Evolutionary conservation across 2,113 vertebrate genomes (phyloP).

Genomic region (Stomatorhinus ivindoensis): DNA sequence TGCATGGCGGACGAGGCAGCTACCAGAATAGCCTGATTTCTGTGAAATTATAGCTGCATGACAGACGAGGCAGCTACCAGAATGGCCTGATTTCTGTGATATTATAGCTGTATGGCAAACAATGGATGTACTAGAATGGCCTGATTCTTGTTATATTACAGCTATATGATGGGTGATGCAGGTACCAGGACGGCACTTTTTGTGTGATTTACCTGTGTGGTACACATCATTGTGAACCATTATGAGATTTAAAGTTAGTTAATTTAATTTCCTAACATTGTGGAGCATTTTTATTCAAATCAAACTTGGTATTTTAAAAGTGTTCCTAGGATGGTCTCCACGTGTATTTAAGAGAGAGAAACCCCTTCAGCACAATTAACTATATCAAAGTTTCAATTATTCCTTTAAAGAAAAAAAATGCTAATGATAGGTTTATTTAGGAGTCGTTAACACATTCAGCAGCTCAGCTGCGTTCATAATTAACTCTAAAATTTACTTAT

Average conservation of each 20-base stretch:
- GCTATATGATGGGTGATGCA: not conserved
- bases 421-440: conserved; percentile 51
- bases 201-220: not conserved
- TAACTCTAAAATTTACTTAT: conserved; percentile 23
- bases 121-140: not conserved
- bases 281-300: not conserved
- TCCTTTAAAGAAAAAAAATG: conserved; percentile 49
- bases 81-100: not conserved
- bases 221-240: not conserved
- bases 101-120: not conserved
- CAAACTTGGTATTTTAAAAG: conserved; percentile 9
- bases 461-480: conserved; percentile 35
- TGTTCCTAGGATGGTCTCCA: conserved; percentile 24
- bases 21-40: not conserved
- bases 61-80: not conserved
- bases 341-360: conserved; percentile 31
- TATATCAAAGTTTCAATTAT: conserved; percentile 56
- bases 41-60: not conserved
- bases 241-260: not conserved
- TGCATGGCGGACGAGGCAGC: not conserved
- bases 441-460: conserved; percentile 35
- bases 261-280: not conserved
- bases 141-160: not conserved
- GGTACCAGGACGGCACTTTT: not conserved
- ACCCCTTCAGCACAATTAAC: conserved; percentile 51